Percentiles rank a stretch among this genome's conserved stretches.
Evolutionary conservation across 1,140 invertebrate genomes (phyloP).

Genomic region (Pemphigus obesinymphae): DNA sequence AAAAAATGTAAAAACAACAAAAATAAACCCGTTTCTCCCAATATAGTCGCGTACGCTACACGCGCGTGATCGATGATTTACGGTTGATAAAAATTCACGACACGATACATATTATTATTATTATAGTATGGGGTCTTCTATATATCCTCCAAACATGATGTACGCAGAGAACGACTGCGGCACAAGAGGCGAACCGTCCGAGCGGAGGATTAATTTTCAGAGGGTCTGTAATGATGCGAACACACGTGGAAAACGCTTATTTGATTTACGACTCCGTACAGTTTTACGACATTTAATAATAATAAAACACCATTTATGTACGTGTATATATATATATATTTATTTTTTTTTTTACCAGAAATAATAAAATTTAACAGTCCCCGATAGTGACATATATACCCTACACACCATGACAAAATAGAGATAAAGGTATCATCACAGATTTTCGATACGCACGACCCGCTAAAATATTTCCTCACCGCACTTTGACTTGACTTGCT

Average conservation of each 20-base stretch:
- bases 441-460: no score
- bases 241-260: not conserved
- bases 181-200: no score
- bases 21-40: not conserved
- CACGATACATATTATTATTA: no score
- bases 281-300: not conserved
- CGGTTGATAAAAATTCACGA: constrained; percentile 12
- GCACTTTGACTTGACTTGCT: no score
- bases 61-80: constrained; percentile 16
- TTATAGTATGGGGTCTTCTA: no score
- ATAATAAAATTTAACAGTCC: not conserved
- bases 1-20: no score
- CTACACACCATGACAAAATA: no score
- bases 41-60: not conserved
- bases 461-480: no score
- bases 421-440: no score
- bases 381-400: no score
- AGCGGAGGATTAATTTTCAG: not conserved
- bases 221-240: not conserved
- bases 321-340: not conserved
- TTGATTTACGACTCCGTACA: constrained; percentile 5
- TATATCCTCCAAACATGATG: no score
- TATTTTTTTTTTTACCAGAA: not conserved
- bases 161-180: not conserved
- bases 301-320: not conserved